Conservation (phyloP, 2,888 invertebrate species). For the Antitype chi region DNA sequence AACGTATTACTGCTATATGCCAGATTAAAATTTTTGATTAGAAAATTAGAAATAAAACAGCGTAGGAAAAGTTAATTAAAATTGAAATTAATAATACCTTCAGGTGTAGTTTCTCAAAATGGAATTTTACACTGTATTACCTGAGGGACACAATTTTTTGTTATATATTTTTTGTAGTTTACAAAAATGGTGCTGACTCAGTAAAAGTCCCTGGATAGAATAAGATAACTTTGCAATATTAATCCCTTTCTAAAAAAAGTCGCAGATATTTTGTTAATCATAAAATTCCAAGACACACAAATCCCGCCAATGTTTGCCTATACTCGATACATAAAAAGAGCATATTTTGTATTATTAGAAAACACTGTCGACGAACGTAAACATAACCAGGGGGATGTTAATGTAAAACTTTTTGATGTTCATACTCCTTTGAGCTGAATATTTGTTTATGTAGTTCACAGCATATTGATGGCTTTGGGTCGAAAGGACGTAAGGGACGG, state of each 20-base stretch:
- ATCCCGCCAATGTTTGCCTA: slow-evolving; percentile 62
- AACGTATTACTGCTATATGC: slow-evolving; percentile 48
- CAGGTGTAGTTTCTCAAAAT: slow-evolving; percentile 45
- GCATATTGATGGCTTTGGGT: slow-evolving; percentile 62
- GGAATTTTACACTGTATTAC: slow-evolving; percentile 33
- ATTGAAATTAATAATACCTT: slow-evolving; percentile 38
- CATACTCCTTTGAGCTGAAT: slow-evolving; percentile 71
- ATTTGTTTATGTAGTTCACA: slow-evolving; percentile 79
- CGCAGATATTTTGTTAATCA: slow-evolving; percentile 9
- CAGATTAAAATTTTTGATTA: slow-evolving; percentile 70
- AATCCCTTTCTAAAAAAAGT: neutral
- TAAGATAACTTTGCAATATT: neutral
- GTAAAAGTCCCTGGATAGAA: neutral
- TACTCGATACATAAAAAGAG: slow-evolving; percentile 76
- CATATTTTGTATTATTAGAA: slow-evolving; percentile 81
- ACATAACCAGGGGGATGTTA: slow-evolving; percentile 77
- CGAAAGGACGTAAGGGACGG: slow-evolving; percentile 25
- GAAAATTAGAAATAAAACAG: slow-evolving; percentile 61
- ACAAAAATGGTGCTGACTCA: neutral
- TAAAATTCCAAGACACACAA: slow-evolving; percentile 46
- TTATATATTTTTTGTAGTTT: neutral
- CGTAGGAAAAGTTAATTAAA: slow-evolving; percentile 55
- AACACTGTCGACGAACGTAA: slow-evolving; percentile 71
- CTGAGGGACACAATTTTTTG: neutral
- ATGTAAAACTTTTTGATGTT: slow-evolving; percentile 87